A percentile compares a stretch with the other conserved stretches of the same genome.
Evolutionary conservation across 1,140 invertebrate species (phyloP).

Genomic region (Oryzaephilus surinamensis): DNA sequence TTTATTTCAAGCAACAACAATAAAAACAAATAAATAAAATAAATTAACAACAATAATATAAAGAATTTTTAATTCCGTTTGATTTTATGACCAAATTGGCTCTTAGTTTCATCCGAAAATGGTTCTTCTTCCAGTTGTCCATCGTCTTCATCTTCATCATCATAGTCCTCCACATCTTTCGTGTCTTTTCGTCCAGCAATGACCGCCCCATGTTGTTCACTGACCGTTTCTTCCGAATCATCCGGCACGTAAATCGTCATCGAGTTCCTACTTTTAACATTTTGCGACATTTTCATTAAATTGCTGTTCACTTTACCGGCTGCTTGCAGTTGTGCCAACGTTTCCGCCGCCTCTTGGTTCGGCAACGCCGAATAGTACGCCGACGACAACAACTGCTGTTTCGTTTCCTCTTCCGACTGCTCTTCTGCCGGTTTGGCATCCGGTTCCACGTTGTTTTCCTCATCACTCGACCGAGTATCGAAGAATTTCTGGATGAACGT

Average conservation of each 20-base stretch:
- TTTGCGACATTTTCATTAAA: constrained; percentile 16
- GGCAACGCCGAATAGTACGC: constrained; percentile 37
- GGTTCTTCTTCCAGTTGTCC: too few species aligned
- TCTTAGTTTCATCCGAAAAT: too few species aligned
- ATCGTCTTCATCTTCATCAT: too few species aligned
- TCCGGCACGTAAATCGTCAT: constrained; percentile 41
- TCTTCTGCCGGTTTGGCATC: constrained; percentile 14
- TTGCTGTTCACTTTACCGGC: constrained; percentile 37
- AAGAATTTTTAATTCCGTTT: too few species aligned
- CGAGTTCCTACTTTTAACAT: constrained; percentile 23
- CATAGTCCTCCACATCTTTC: too few species aligned
- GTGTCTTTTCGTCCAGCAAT: too few species aligned
- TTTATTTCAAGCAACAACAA: constrained; percentile 1
- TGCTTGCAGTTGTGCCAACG: constrained; percentile 41
- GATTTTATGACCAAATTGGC: too few species aligned
- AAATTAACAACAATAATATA: constrained; percentile 3
- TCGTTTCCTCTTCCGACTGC: neutral
- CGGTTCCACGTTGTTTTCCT: constrained; percentile 18
- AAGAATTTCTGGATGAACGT: constrained; percentile 26
- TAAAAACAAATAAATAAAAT: constrained; percentile 8
- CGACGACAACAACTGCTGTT: constrained; percentile 1
- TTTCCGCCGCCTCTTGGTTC: constrained; percentile 41
- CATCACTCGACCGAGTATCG: constrained; percentile 14
- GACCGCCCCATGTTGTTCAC: too few species aligned
- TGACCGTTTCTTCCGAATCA: constrained; percentile 3